Evolutionary conservation across 2,888 invertebrate species (phyloP).

Genomic region (Venusia cambrica): DNA sequence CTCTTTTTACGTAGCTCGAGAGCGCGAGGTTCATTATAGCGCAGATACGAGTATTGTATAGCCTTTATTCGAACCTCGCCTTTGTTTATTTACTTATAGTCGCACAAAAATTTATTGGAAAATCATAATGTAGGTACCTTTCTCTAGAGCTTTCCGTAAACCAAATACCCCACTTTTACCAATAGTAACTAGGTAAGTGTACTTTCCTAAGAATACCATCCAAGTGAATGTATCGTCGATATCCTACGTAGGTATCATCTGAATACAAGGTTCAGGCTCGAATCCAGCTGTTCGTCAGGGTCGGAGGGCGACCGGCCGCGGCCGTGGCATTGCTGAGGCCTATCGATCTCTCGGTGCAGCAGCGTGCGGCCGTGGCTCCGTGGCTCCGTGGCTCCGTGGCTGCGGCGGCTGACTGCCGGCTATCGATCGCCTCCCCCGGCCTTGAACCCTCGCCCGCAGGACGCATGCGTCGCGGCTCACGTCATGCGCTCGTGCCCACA

Average conservation of each 20-base stretch:
- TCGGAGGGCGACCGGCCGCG: conserved; percentile 22
- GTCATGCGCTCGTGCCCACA: conserved; percentile 75
- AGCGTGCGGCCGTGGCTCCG: conserved; percentile 62
- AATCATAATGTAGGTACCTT: no score
- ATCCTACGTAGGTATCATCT: no score
- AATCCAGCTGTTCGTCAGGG: conserved; percentile 9
- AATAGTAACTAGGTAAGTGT: no score
- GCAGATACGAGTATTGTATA: conserved; percentile 21
- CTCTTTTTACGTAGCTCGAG: no score
- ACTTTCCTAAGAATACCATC: no score
- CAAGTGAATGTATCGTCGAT: no score
- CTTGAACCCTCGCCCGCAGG: conserved; percentile 62
- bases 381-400: no score
- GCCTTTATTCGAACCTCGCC: conserved; percentile 7
- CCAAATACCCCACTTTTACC: no score
- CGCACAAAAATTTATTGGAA: conserved; percentile 1
- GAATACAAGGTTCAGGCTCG: no score
- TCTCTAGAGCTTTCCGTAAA: background rate
- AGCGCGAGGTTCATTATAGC: conserved; percentile 20
- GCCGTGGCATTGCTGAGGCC: conserved; percentile 53
- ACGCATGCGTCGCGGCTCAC: conserved; percentile 64
- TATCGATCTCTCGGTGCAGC: conserved; percentile 51
- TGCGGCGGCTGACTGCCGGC: conserved; percentile 44
- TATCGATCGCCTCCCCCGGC: conserved; percentile 71
- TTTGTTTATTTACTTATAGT: conserved; percentile 7